A percentile compares a stretch with the other conserved stretches of the same genome.
Evolutionary conservation across 2,888 invertebrate genomes (phyloP).

Genomic region (Pyralis farinalis): DNA sequence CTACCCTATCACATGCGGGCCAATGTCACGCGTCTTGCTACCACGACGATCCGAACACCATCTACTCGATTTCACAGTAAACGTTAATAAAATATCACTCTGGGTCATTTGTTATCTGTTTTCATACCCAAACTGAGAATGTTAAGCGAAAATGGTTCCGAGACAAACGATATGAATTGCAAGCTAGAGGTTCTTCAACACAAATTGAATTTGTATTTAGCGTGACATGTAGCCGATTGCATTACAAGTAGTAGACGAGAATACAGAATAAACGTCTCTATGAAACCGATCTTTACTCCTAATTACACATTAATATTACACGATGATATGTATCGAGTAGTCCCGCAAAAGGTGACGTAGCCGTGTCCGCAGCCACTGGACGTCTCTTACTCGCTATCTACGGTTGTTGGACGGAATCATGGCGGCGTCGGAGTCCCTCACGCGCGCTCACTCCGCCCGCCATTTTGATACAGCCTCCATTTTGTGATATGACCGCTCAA

Average conservation of each 20-base stretch:
- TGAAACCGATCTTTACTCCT: conserved; percentile 78
- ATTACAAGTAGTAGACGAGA: conserved; percentile 72
- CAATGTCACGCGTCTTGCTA: conserved; percentile 67
- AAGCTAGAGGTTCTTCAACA: conserved; percentile 54
- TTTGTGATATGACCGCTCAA: conserved; percentile 14
- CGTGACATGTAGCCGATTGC: conserved; percentile 78
- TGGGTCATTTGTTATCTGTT: conserved; percentile 28
- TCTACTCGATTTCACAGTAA: conserved; percentile 67
- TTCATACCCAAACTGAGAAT: conserved; percentile 30
- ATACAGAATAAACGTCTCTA: conserved; percentile 81
- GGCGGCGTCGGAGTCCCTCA: conserved; percentile 63
- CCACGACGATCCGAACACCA: conserved; percentile 49
- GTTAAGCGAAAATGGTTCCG: conserved; percentile 35
- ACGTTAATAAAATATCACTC: conserved; percentile 60
- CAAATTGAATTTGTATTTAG: conserved; percentile 47
- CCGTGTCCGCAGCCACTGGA: conserved; percentile 80
- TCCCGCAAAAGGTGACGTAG: conserved; percentile 83
- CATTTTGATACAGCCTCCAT: conserved; percentile 24
- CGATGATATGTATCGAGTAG: conserved; percentile 88
- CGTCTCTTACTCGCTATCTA: conserved; percentile 82
- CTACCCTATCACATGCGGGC: conserved; percentile 77
- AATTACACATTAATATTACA: conserved; percentile 83
- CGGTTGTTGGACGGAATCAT: conserved; percentile 81
- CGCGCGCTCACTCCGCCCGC: conserved; percentile 27
- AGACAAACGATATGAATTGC: conserved; percentile 36